Percentiles rank a stretch among this genome's conserved stretches.
Evolutionary conservation across 2,113 vertebrate genomes (phyloP).

Genomic region (Strix uralensis): DNA sequence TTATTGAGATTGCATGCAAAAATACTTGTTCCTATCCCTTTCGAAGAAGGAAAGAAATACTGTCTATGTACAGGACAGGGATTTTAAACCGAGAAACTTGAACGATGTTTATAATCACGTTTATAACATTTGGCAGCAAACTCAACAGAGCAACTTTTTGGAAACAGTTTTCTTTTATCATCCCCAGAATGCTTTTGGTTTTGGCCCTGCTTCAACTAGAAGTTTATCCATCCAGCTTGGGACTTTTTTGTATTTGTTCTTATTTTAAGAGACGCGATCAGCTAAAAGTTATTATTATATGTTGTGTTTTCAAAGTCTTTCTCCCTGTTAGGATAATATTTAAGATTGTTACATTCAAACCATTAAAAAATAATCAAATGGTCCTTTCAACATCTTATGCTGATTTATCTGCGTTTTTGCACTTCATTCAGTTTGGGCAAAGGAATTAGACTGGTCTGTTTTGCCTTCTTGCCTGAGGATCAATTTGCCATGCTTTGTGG

Average conservation of each 20-base stretch:
- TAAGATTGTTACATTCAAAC: not conserved
- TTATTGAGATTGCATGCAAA: not conserved
- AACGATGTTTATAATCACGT: constrained; percentile 11
- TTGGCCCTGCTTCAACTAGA: constrained; percentile 31
- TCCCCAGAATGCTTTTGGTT: constrained; percentile 38
- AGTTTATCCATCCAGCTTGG: constrained; percentile 35
- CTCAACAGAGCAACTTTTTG: constrained; percentile 13
- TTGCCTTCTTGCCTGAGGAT: constrained; percentile 1
- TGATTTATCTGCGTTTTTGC: constrained; percentile 27
- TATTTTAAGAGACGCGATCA: constrained; percentile 16
- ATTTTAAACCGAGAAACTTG: constrained; percentile 26
- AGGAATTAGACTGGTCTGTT: not conserved
- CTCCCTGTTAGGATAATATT: not conserved
- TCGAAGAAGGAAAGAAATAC: not conserved
- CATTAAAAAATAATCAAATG: not conserved
- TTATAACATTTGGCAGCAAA: constrained; percentile 38
- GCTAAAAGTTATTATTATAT: constrained; percentile 11
- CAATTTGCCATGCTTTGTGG: not conserved
- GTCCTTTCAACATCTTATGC: not conserved
- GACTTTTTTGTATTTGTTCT: not conserved
- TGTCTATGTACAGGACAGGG: not conserved
- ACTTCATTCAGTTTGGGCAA: not conserved
- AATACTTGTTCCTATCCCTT: not conserved
- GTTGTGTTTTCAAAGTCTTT: not conserved
- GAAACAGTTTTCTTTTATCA: constrained; percentile 37